phyloP scores from a whole-genome alignment of 1,140 invertebrate species.

The Potamilus streckersoni region DNA sequence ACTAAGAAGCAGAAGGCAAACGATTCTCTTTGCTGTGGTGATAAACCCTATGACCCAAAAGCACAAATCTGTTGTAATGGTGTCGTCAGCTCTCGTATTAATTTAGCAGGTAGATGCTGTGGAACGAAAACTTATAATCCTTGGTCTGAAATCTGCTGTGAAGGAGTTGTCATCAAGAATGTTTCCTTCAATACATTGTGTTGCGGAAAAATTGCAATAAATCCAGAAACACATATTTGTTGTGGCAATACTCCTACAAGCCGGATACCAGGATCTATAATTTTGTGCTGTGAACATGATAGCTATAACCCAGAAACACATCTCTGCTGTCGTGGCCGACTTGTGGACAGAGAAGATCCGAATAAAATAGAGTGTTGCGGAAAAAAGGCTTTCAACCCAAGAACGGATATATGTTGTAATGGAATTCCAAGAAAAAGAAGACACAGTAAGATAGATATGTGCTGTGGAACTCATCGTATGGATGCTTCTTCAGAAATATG shows the following conservation, averaged over 20 bases:
- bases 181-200: slow-evolving; percentile 5
- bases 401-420: slow-evolving; percentile 16
- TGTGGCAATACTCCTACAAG: neutral
- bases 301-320: neutral
- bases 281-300: slow-evolving; percentile 6
- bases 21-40: slow-evolving; percentile 14
- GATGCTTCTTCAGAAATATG: slow-evolving; percentile 9
- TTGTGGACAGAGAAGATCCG: neutral
- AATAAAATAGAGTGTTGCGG: slow-evolving; percentile 14
- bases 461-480: slow-evolving; percentile 3
- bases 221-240: slow-evolving; percentile 7
- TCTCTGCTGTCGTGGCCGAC: slow-evolving; percentile 1
- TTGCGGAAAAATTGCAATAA: slow-evolving; percentile 15
- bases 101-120: neutral
- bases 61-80: too few species aligned
- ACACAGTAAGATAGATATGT: slow-evolving; percentile 7
- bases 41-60: too few species aligned
- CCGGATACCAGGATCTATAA: neutral
- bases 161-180: neutral
- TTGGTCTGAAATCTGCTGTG: slow-evolving; percentile 3
- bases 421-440: neutral
- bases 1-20: neutral
- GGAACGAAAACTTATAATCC: slow-evolving; percentile 4
- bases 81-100: too few species aligned
- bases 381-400: slow-evolving; percentile 3